These are phyloP conservation scores for Bemisia tabaci DNA, from an alignment of 1,140 invertebrate species.

Conservation along the genomic window DNA sequence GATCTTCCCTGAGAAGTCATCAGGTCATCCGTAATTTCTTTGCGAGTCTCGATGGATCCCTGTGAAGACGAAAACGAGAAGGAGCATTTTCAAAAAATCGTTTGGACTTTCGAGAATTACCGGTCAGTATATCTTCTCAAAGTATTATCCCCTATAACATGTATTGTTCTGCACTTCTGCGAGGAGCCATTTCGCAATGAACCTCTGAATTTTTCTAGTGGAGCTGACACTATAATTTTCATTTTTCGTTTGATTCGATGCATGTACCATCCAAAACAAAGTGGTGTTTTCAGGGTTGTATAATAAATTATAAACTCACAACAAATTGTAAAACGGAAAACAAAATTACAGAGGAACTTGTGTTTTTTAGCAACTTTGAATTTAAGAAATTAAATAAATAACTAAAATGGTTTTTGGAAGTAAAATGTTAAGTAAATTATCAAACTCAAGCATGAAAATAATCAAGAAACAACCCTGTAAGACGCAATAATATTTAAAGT, in stretches of 20 bases:
- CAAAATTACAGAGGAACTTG: too few species aligned
- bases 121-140: constrained; percentile 5
- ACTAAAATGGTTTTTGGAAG: too few species aligned
- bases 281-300: neutral
- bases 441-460: too few species aligned
- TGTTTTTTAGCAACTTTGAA: too few species aligned
- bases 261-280: neutral
- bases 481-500: too few species aligned
- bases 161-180: neutral
- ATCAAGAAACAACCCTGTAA: too few species aligned
- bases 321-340: too few species aligned
- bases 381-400: too few species aligned
- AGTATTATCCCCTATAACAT: neutral
- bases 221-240: neutral
- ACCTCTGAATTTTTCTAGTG: neutral
- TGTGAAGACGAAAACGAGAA: constrained; percentile 17
- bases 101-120: constrained; percentile 16
- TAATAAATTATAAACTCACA: neutral
- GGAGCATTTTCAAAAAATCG: constrained; percentile 14
- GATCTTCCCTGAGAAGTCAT: too few species aligned
- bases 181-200: neutral
- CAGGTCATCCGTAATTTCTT: too few species aligned
- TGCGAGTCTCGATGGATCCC: too few species aligned
- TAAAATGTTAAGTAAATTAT: too few species aligned
- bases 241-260: neutral